Evolutionary conservation across 2,113 vertebrate genomes (phyloP).

Genomic region (Glaucomys volans): DNA sequence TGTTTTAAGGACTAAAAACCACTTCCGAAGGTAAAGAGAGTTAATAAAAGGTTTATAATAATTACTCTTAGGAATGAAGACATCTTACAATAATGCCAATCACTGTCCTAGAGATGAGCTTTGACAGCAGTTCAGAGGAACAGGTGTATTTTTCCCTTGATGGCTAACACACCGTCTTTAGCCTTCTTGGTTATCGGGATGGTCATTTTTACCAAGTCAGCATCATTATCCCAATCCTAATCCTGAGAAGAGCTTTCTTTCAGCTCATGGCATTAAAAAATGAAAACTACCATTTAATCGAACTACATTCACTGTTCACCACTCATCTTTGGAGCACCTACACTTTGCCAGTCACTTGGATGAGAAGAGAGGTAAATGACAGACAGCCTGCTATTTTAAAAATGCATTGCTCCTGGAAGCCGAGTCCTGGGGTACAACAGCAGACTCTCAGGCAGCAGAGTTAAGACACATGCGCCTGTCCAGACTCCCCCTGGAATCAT

Average conservation of each 20-base stretch:
- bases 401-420: not conserved
- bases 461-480: not conserved
- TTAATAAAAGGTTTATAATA: not conserved
- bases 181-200: not conserved
- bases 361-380: not conserved
- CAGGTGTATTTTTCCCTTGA: no score
- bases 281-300: not conserved
- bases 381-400: not conserved
- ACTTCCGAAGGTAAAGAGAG: not conserved
- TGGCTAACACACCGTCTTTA: not conserved
- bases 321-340: not conserved
- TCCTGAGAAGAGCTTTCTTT: not conserved
- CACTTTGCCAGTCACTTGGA: not conserved
- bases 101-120: not conserved
- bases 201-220: not conserved
- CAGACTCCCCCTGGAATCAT: not conserved
- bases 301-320: not conserved
- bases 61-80: not conserved
- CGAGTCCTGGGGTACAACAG: not conserved
- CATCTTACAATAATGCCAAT: not conserved
- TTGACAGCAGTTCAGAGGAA: not conserved
- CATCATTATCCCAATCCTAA: not conserved
- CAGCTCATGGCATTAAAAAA: constrained; percentile 6
- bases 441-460: not conserved
- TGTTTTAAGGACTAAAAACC: no score